phyloP scores from a whole-genome alignment of 2,113 vertebrate genomes.

The Pungitius pungitius region DNA sequence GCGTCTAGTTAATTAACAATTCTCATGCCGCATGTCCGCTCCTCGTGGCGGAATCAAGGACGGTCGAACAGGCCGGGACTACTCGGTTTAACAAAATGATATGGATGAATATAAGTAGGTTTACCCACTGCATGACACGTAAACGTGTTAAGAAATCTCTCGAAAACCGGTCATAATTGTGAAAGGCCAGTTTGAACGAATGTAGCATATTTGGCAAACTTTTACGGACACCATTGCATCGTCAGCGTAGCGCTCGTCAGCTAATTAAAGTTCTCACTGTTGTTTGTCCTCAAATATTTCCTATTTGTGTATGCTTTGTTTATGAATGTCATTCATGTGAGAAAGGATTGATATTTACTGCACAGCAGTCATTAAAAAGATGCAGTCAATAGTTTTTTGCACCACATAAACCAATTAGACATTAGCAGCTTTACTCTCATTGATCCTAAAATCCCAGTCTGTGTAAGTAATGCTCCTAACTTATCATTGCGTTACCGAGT shows the following conservation, averaged over 20 bases:
- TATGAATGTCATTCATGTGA: too few species aligned
- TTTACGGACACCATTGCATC: background rate
- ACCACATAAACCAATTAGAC: background rate
- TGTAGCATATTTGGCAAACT: background rate
- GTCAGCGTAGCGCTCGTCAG: background rate
- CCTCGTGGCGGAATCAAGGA: constrained; percentile 9
- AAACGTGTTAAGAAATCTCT: background rate
- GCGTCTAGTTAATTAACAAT: constrained; percentile 61
- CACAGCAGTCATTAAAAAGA: background rate
- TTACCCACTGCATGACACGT: background rate
- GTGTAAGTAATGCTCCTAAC: constrained; percentile 29
- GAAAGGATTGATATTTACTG: background rate
- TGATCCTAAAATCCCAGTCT: constrained; percentile 41
- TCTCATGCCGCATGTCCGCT: constrained; percentile 18
- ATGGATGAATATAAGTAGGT: background rate
- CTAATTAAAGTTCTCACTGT: background rate
- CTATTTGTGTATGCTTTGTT: too few species aligned
- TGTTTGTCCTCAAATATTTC: constrained; percentile 1
- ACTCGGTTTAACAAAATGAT: background rate
- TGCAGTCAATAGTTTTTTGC: background rate
- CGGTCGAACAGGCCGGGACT: background rate
- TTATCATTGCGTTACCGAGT: constrained; percentile 23
- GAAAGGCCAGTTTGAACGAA: background rate
- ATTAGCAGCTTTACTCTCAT: constrained; percentile 21
- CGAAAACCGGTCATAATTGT: background rate